A percentile compares a stretch with the other conserved stretches of the same genome.
phyloP scores from a whole-genome alignment of 2,888 invertebrate species.

The Synergus gifuensis region DNA sequence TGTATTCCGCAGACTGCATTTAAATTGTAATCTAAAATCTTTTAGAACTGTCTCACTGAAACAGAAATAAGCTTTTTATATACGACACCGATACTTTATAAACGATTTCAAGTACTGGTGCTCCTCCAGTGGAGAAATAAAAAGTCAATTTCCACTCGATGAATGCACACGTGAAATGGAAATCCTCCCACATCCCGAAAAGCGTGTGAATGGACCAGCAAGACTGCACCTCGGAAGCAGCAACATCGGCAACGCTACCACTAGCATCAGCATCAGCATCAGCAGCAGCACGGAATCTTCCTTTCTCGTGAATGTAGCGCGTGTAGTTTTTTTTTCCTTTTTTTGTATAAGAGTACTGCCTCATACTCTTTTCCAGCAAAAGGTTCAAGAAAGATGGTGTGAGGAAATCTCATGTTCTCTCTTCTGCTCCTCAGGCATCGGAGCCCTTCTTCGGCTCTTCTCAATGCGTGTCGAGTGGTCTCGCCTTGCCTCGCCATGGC shows the following conservation, averaged over 20 bases:
- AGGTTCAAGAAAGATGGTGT: slow-evolving; percentile 31
- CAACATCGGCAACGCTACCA: slow-evolving; percentile 30
- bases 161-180: slow-evolving; percentile 38
- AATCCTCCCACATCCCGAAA: slow-evolving; percentile 27
- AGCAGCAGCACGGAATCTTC: slow-evolving; percentile 43
- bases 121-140: slow-evolving; percentile 7
- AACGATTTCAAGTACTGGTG: slow-evolving; percentile 35
- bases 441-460: slow-evolving; percentile 42
- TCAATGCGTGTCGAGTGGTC: slow-evolving; percentile 60
- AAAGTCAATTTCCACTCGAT: slow-evolving; percentile 33
- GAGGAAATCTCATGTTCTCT: slow-evolving; percentile 24
- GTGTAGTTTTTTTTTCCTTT: slow-evolving; percentile 45
- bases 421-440: slow-evolving; percentile 1
- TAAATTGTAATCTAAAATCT: slow-evolving; percentile 35
- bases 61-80: slow-evolving; percentile 3
- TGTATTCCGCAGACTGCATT: neutral
- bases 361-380: slow-evolving; percentile 27
- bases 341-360: neutral
- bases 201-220: slow-evolving; percentile 32
- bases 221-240: slow-evolving; percentile 30
- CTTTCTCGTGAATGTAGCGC: slow-evolving; percentile 56
- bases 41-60: neutral
- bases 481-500: slow-evolving; percentile 60
- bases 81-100: slow-evolving; percentile 16
- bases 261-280: slow-evolving; percentile 15